Evolutionary conservation across 2,888 invertebrate genomes (phyloP), one percentile per base, ranked within the genome.

Genomic region (Caradrina clavipalpis): DNA sequence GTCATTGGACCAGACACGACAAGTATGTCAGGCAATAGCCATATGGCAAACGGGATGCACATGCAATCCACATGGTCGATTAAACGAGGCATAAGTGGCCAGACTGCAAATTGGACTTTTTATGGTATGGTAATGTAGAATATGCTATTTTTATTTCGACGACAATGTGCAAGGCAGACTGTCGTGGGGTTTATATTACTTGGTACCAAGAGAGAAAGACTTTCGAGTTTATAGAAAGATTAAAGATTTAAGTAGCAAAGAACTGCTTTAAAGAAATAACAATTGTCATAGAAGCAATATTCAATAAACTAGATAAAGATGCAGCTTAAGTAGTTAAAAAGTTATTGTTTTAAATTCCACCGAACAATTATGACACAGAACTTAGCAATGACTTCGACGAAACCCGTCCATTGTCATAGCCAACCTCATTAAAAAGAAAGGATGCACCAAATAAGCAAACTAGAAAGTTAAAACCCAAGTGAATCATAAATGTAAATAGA

Each of bases 381-480:
- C 31, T 42, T 62, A 42, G 17, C 31, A 70, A 76, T 53, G 51
- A 19, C 45, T 74, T 59, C 49, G n/a, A 39, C 10, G 56, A 50
- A 50, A 53, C 54, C 50, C 21, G n/a, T 19, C 42, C 15, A 71
- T 71, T 71, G 76, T 66, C 15, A 61, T 53, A 21, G 10, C 10
- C 26, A 76, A 60, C 80, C 80, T 76, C 76, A 51, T 71, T 78
- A 56, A 76, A 83, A 76, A 50, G 75, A 80, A 78, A 80, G 66
- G 69, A 65, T 22, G 64, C 54, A 50, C 80, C 80, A 72, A 75
- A 80, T 75, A 78, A 53, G 84, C 68, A 51, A 56, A 55, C 42
- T 67, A 80, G 83, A 83, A 83, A 84, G 84, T 79, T 50, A 69
- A 76, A 65, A 55, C 57, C 51, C 47, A 42, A 67, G 66, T 70